Evolutionary conservation across 2,888 invertebrate genomes (phyloP), one percentile per base, ranked within the genome.

Genomic region (Noctua janthe): DNA sequence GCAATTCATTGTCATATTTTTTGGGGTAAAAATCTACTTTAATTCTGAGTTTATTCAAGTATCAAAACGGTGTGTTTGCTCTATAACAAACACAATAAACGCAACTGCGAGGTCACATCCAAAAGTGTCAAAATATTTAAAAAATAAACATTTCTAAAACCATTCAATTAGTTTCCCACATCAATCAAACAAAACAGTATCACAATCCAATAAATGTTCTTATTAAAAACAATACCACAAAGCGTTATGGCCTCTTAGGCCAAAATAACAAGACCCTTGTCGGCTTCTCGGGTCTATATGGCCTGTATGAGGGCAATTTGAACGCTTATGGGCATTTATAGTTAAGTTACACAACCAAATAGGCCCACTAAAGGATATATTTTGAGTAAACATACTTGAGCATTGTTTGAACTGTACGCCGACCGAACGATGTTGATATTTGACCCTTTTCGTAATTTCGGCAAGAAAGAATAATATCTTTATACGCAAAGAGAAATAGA

Each of bases 361-460:
- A 92, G 92, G 88, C 89, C 89, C 92, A 92, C 89, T 93, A 92
- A 94, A 94, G 94, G 94, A 94, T 94, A 93, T 95, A 94, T 96
- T 96, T 96, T 94, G 93, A 95, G 95, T 95, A 96, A 96, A 96
- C 95, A 95, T 89, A 95, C 96, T 95, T 94, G 93, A 94, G 92
- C 91, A 94, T 94, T 94, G 93, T 94, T 93, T 91, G 89, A 91
- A 89, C 88, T 90, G 86, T 92, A 91, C 87, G 78, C 67, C 77
- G 91, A 35, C 72, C 75, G n/a, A 90, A 76, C 80, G 73, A 78
- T 92, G 88, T 95, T 96, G 95, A 94, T 95, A 93, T 91, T 94
- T 90, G 67, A 81, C 75, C 71, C 79, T 82, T 77, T 75, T 54
- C 54, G 70, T 69, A 56, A 71, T 79, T 82, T 81, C 74, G 39